Percentiles rank a stretch among this genome's conserved stretches.
phyloP scores from a whole-genome alignment of 1,140 invertebrate species.

The Drosophila biarmipes region DNA sequence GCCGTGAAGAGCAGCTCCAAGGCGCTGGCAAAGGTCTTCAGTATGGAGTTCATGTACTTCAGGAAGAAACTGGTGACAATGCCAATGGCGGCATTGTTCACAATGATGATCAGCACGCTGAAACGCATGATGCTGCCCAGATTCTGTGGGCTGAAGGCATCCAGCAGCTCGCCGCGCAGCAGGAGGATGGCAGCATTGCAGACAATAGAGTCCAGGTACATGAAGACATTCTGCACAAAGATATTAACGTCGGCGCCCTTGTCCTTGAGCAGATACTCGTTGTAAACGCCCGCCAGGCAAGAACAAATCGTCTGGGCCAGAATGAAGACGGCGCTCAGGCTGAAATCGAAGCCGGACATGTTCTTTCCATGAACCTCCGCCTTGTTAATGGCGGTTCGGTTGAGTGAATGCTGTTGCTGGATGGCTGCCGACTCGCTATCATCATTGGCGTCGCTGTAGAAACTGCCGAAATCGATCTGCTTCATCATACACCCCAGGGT shows the following conservation, averaged over 20 bases:
- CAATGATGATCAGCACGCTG: slow-evolving; percentile 92
- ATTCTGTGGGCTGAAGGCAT: slow-evolving; percentile 87
- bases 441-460: slow-evolving; percentile 71
- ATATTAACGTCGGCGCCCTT: slow-evolving; percentile 93
- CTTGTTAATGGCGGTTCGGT: neutral
- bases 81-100: slow-evolving; percentile 96
- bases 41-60: slow-evolving; percentile 96
- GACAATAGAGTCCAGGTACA: slow-evolving; percentile 97
- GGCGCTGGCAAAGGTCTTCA: slow-evolving; percentile 98
- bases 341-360: slow-evolving; percentile 86
- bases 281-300: slow-evolving; percentile 97
- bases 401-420: slow-evolving; percentile 18
- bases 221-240: slow-evolving; percentile 97
- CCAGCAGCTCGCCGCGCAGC: slow-evolving; percentile 87
- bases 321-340: slow-evolving; percentile 90
- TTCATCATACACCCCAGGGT: slow-evolving; percentile 97
- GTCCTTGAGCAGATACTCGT: slow-evolving; percentile 96
- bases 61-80: slow-evolving; percentile 98
- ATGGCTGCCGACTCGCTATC: slow-evolving; percentile 61
- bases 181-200: slow-evolving; percentile 92
- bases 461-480: slow-evolving; percentile 89
- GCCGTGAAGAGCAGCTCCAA: slow-evolving; percentile 97
- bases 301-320: slow-evolving; percentile 95
- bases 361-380: slow-evolving; percentile 83
- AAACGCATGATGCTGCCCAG: slow-evolving; percentile 87